Percentiles rank a stretch among this genome's conserved stretches.
These are phyloP conservation scores for Pampusana beccarii DNA, from an alignment of 2,113 vertebrate species.

Conservation along the genomic window DNA sequence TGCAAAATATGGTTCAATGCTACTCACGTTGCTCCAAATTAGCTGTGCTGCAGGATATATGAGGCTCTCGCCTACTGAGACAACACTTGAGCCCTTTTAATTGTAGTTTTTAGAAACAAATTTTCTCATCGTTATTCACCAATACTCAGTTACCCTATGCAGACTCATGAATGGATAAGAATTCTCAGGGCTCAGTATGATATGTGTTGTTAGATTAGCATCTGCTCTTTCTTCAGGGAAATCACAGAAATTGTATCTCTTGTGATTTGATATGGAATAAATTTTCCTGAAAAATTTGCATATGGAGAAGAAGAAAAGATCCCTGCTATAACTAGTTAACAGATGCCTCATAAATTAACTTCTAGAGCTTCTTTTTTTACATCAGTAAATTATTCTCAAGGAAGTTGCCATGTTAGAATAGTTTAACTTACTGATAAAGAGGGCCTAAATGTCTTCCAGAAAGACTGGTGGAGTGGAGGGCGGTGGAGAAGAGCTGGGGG, in stretches of 20 bases:
- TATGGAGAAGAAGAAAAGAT: neutral
- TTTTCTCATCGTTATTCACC: neutral
- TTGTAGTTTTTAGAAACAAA: neutral
- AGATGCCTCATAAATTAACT: neutral
- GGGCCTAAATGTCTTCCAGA: neutral
- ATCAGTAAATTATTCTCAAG: neutral
- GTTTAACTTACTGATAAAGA: too few relatives aligned
- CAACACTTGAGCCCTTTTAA: neutral
- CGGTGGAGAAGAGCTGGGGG: neutral
- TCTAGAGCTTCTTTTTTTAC: neutral
- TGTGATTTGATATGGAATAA: neutral
- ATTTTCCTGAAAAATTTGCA: conserved; percentile 1
- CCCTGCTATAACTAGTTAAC: neutral
- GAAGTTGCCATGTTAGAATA: too few relatives aligned
- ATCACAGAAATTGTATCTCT: neutral
- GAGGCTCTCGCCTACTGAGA: neutral
- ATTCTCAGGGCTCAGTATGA: neutral
- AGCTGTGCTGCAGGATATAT: neutral
- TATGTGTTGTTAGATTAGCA: neutral
- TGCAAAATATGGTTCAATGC: neutral
- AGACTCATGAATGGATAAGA: neutral
- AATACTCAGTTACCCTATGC: neutral
- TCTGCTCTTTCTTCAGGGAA: conserved; percentile 28
- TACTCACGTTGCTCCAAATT: neutral
- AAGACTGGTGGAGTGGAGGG: rapidly evolving